These are phyloP conservation scores for Armadillidium nasatum DNA, from an alignment of 1,140 invertebrate species.

Conservation along the genomic window DNA sequence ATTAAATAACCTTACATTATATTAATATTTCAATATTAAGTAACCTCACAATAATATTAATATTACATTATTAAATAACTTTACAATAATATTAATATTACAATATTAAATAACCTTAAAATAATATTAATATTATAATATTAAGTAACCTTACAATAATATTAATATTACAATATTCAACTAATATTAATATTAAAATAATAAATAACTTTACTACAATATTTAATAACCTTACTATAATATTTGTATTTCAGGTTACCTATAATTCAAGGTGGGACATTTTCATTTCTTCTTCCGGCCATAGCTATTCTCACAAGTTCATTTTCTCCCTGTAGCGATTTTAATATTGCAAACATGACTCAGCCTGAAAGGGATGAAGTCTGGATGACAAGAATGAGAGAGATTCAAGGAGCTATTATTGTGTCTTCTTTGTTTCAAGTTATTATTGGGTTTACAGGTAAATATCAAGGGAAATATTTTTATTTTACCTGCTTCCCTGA, in stretches of 20 bases:
- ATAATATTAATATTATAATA: too few species aligned
- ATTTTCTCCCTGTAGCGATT: neutral
- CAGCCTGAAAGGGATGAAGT: neutral
- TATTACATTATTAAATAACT: too few species aligned
- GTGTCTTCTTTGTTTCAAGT: conserved; percentile 1
- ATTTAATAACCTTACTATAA: too few species aligned
- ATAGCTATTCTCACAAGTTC: neutral
- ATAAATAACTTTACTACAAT: too few species aligned
- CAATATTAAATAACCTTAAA: too few species aligned
- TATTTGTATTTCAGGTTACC: conserved; percentile 6
- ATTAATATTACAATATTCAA: too few species aligned
- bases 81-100: too few species aligned
- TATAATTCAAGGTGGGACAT: conserved; percentile 13
- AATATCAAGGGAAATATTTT: neutral
- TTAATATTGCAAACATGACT: neutral
- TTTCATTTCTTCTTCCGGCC: neutral
- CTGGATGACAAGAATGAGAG: neutral
- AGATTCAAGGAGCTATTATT: neutral
- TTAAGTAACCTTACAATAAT: too few species aligned
- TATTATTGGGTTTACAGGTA: neutral
- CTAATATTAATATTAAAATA: too few species aligned
- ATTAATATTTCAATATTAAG: too few species aligned
- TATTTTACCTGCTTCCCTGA: neutral
- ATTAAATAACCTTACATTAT: too few species aligned
- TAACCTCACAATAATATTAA: too few species aligned